These are phyloP conservation scores for Saccostrea echinata DNA, from an alignment of 1,140 invertebrate species.

Conservation along the genomic window DNA sequence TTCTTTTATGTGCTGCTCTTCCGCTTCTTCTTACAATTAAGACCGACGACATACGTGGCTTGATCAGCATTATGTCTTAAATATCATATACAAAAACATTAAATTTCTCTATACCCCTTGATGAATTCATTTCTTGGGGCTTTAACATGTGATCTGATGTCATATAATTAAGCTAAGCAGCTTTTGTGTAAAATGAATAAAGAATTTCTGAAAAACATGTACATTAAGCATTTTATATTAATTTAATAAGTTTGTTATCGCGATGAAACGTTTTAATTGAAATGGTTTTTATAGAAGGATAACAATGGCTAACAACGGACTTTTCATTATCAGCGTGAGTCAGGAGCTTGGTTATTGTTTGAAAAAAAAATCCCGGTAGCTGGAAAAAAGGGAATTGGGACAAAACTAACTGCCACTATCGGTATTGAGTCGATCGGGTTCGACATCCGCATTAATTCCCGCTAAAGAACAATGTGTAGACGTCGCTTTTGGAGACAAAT, in stretches of 20 bases:
- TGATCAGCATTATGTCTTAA: slow-evolving; percentile 9
- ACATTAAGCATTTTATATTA: neutral
- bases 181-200: slow-evolving; percentile 31
- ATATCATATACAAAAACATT: slow-evolving; percentile 10
- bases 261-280: neutral
- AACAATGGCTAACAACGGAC: neutral
- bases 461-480: neutral
- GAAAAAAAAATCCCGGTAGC: neutral
- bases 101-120: neutral
- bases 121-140: slow-evolving; percentile 4
- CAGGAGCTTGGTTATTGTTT: neutral
- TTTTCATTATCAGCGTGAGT: slow-evolving; percentile 20
- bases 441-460: neutral
- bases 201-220: slow-evolving; percentile 10
- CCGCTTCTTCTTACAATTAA: slow-evolving; percentile 12
- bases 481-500: too few relatives aligned
- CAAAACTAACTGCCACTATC: neutral
- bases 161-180: slow-evolving; percentile 20
- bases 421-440: neutral
- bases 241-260: neutral
- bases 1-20: slow-evolving; percentile 25
- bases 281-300: neutral
- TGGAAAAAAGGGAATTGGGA: neutral
- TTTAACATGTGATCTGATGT: slow-evolving; percentile 14
- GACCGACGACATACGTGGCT: neutral